Conservation (phyloP, 2,888 invertebrate species). For the Hemaris fuciformis region DNA sequence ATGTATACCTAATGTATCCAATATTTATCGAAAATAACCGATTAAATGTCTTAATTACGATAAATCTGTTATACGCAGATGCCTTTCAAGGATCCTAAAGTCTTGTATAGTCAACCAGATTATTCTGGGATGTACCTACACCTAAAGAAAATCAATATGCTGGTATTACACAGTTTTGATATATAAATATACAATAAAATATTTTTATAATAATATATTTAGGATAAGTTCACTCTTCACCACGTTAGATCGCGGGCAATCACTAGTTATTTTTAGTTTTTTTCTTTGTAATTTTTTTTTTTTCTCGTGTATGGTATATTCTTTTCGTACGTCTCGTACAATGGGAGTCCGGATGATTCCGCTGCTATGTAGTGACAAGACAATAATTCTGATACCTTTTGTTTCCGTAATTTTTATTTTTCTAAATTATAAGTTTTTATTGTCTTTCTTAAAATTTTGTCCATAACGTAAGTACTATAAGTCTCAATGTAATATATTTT, state of each 20-base stretch:
- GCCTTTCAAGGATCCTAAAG: no score
- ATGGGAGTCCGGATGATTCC: background rate
- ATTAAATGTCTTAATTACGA: no score
- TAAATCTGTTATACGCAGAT: no score
- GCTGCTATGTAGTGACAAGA: background rate
- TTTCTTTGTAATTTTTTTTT: background rate
- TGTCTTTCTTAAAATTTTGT: background rate
- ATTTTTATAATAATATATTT: no score
- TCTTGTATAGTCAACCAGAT: no score
- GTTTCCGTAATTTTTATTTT: background rate
- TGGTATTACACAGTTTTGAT: no score
- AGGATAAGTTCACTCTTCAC: background rate
- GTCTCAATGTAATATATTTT: background rate
- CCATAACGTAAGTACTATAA: background rate
- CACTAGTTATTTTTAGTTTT: background rate
- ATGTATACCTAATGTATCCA: no score
- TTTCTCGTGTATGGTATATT: background rate
- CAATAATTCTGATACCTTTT: background rate
- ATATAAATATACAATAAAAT: no score
- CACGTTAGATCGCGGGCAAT: background rate
- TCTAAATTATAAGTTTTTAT: background rate
- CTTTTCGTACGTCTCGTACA: background rate
- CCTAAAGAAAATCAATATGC: no score
- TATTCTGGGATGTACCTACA: no score
- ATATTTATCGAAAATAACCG: no score